These are phyloP conservation scores for Oedothorax gibbosus DNA, from an alignment of 1,140 invertebrate species.

Conservation along the genomic window DNA sequence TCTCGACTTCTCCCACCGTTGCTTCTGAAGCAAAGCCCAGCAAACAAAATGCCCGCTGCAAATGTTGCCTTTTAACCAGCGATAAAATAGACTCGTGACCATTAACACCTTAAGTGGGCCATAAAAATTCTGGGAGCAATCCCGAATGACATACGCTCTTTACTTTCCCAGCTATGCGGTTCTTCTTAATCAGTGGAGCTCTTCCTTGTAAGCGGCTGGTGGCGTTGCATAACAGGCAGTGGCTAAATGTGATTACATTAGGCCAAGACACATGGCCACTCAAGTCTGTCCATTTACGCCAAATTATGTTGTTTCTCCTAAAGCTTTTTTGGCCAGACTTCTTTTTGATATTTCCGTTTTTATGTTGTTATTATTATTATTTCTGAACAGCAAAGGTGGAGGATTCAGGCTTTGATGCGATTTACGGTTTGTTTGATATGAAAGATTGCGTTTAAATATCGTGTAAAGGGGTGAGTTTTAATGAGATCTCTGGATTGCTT, in stretches of 20 bases:
- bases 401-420: constrained; percentile 26
- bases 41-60: constrained; percentile 15
- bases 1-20: background rate
- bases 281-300: constrained; percentile 46
- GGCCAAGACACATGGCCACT: constrained; percentile 47
- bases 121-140: constrained; percentile 54
- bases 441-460: constrained; percentile 17
- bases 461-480: constrained; percentile 19
- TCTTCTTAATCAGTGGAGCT: constrained; percentile 49
- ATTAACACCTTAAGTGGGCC: constrained; percentile 55
- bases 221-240: background rate
- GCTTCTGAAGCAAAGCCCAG: background rate
- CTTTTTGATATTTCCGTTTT: background rate
- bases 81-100: constrained; percentile 42
- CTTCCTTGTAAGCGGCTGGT: constrained; percentile 24
- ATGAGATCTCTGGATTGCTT: constrained; percentile 13
- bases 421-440: constrained; percentile 42
- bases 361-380: constrained; percentile 1
- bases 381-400: background rate
- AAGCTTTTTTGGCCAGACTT: constrained; percentile 2
- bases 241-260: constrained; percentile 57
- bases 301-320: constrained; percentile 51
- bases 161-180: constrained; percentile 33
- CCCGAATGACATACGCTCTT: constrained; percentile 42
- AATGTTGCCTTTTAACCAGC: constrained; percentile 46